Conservation (phyloP, 1,140 invertebrate species). For the Solenopsis fugax region DNA sequence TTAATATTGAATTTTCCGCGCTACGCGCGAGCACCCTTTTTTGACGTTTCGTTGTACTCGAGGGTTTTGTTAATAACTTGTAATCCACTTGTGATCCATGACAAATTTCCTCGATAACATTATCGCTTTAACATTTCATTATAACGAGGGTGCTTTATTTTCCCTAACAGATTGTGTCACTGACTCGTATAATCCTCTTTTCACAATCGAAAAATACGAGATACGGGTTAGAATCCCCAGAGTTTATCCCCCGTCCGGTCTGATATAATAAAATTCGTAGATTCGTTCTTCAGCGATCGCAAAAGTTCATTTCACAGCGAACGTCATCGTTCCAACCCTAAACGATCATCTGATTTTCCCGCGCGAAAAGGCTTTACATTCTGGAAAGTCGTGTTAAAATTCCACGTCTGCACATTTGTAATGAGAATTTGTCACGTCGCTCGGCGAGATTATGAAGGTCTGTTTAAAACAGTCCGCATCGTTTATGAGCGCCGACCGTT, state of each 20-base stretch:
- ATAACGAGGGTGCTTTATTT: constrained; percentile 52
- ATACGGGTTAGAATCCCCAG: constrained; percentile 26
- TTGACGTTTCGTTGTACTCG: constrained; percentile 50
- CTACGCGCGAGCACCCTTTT: constrained; percentile 46
- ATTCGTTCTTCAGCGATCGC: background rate
- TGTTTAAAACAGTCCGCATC: constrained; percentile 29
- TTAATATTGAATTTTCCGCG: constrained; percentile 53
- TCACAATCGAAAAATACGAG: constrained; percentile 43
- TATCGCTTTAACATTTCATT: constrained; percentile 68
- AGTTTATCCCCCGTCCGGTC: constrained; percentile 12
- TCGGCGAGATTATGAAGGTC: constrained; percentile 22
- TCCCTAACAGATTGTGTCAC: constrained; percentile 53
- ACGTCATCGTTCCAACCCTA: background rate
- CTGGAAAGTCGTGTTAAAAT: background rate
- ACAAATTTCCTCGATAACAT: constrained; percentile 63
- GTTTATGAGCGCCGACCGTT: constrained; percentile 35
- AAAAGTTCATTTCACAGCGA: background rate
- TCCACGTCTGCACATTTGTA: background rate
- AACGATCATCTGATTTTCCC: background rate
- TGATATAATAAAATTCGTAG: constrained; percentile 27
- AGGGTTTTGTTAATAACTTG: constrained; percentile 63
- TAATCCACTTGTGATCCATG: constrained; percentile 60
- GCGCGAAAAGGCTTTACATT: background rate
- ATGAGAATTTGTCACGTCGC: background rate
- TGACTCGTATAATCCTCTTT: constrained; percentile 57